Evolutionary conservation across 2,113 vertebrate genomes (phyloP), one percentile per base, ranked within the genome.

Genomic region (Rhineura floridana): DNA sequence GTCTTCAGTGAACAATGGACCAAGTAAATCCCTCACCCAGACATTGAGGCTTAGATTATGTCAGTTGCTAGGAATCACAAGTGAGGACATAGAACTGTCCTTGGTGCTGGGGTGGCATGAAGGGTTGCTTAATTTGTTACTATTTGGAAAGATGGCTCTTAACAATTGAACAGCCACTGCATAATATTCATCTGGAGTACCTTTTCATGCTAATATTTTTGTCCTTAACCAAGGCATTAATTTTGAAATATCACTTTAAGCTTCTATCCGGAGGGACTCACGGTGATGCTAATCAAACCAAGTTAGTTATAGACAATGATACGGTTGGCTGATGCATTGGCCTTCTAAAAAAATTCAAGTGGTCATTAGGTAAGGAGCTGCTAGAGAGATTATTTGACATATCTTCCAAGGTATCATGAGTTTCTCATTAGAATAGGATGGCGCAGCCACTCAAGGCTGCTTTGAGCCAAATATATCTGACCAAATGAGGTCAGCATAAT

Each of bases 261-360:
- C 76, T 92, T 82, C 73, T 52, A 73, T 2, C 65, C 82, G 46
- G 39, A 63, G 17, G 15, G 87, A 59, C 23, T 94, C 78, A 59
- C 91, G 59, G 28, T 86, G 73, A 15, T 0, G 13, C 75, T 90
- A 89, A 93, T 91, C 80, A 88, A 42, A 44, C 15, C 75, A 87
- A 92, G 87, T 7, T 90, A 70, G 89, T 90, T 81, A 83, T 85
- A 73, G 48, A n/a, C 72, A 69, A 79, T 72, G 81, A 10, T 44
- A 85, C 3, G 88, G 23, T 6, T 33, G 30, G 81, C n/a, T 62
- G 73, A 44, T 86, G 11, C 6, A 23, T 50, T 90, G 23, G 86
- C 89, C 87, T 65, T 86, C 44, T 65, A 11, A 15, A 70, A 8
- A 1, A 50, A 39, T 67, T 82, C 73, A 65, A 62, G 72, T 48